A percentile compares a stretch with the other conserved stretches of the same genome.
phyloP scores from a whole-genome alignment of 1,140 invertebrate genomes.

The Acromyrmex heyeri region DNA sequence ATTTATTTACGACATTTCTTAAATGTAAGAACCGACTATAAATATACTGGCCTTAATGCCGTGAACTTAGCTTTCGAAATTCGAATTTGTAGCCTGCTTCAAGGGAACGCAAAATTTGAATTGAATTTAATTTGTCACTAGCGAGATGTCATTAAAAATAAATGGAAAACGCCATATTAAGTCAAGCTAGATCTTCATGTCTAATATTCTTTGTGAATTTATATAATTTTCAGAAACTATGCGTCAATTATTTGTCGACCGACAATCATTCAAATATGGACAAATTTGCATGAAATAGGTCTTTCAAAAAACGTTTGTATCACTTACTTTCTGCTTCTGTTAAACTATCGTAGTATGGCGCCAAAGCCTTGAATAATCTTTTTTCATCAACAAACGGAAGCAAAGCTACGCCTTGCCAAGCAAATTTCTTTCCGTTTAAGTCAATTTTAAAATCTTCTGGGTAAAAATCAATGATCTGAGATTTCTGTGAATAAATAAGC shows the following conservation, averaged over 20 bases:
- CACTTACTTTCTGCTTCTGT: conserved; percentile 92
- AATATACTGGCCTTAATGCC: too few relatives aligned
- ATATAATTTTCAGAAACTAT: too few relatives aligned
- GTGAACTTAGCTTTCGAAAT: neutral
- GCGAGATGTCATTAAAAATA: neutral
- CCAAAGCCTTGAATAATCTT: conserved; percentile 95
- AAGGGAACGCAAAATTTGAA: neutral
- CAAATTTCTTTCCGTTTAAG: conserved; percentile 99
- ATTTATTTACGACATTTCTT: too few relatives aligned
- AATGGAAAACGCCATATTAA: too few relatives aligned
- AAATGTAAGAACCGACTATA: too few relatives aligned
- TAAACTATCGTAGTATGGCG: conserved; percentile 92
- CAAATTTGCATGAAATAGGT: neutral
- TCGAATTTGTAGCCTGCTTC: neutral
- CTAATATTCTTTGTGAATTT: too few relatives aligned
- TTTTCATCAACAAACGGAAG: conserved; percentile 99
- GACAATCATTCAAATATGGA: neutral
- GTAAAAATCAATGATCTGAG: conserved; percentile 99
- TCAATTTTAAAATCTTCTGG: conserved; percentile 99
- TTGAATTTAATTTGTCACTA: neutral
- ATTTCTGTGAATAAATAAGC: conserved; percentile 89
- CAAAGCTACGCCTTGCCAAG: conserved; percentile 99
- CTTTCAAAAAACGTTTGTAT: conserved; percentile 43
- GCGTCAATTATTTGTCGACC: neutral
- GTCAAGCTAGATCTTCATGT: too few relatives aligned